A percentile compares a stretch with the other conserved stretches of the same genome.
Conservation (phyloP, 2,888 invertebrate genomes). For the Stegophylla sp. region DNA sequence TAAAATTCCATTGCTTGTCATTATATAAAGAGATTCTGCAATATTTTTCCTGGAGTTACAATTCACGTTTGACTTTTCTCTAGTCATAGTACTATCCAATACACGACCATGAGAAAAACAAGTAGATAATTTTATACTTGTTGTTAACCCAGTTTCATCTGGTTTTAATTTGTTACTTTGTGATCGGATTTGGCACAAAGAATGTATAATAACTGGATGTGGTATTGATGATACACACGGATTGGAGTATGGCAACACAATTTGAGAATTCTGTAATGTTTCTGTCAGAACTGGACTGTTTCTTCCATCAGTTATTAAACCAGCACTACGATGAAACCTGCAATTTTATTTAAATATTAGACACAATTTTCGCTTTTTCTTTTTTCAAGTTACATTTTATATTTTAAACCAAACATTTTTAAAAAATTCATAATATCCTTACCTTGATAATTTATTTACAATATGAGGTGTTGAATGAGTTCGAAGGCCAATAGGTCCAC, state of each 20-base stretch:
- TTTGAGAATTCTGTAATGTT: slow-evolving; percentile 56
- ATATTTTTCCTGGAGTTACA: slow-evolving; percentile 63
- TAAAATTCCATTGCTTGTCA: slow-evolving; percentile 86
- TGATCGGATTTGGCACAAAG: slow-evolving; percentile 61
- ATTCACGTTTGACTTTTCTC: slow-evolving; percentile 67
- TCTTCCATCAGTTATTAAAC: slow-evolving; percentile 73
- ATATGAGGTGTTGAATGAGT: slow-evolving; percentile 95
- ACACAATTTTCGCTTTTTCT: not conserved
- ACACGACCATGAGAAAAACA: slow-evolving; percentile 70
- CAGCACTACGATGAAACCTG: slow-evolving; percentile 94
- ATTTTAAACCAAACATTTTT: not conserved
- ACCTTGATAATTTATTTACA: slow-evolving; percentile 84
- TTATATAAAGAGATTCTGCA: slow-evolving; percentile 85
- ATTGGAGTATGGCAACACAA: slow-evolving; percentile 62
- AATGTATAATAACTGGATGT: slow-evolving; percentile 60
- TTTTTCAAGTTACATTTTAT: not conserved
- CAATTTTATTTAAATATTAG: not conserved
- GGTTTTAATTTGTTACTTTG: slow-evolving; percentile 64
- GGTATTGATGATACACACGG: slow-evolving; percentile 61
- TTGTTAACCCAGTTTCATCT: slow-evolving; percentile 62
- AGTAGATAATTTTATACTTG: slow-evolving; percentile 80
- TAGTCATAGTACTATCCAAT: slow-evolving; percentile 64
- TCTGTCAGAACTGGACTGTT: slow-evolving; percentile 60
- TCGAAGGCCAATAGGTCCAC: slow-evolving; percentile 86
- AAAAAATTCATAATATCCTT: not conserved